phyloP scores from a whole-genome alignment of 1,140 invertebrate genomes.

The Ips nitidus region DNA sequence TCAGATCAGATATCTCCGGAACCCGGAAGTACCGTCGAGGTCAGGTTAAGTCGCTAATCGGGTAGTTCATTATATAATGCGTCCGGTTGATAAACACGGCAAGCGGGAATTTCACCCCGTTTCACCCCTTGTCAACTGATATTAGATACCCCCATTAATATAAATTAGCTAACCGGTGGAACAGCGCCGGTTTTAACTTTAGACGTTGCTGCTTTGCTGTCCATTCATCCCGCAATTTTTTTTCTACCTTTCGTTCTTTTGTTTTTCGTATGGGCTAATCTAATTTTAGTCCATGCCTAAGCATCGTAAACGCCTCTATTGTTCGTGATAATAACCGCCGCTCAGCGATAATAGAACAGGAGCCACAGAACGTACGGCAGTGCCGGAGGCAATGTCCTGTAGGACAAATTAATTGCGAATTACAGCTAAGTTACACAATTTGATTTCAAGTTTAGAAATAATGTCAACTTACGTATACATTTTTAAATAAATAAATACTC shows the following conservation, averaged over 20 bases:
- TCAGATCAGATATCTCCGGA: constrained; percentile 7
- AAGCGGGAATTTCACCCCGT: constrained; percentile 28
- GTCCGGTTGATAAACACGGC: constrained; percentile 46
- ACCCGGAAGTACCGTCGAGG: constrained; percentile 27
- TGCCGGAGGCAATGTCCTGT: neutral
- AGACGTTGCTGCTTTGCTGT: constrained; percentile 27
- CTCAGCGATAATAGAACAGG: constrained; percentile 8
- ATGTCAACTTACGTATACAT: too few species aligned
- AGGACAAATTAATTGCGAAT: too few species aligned
- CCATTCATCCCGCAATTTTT: constrained; percentile 33
- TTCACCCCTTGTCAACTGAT: constrained; percentile 43
- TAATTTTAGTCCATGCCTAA: constrained; percentile 32
- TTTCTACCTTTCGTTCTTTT: constrained; percentile 33
- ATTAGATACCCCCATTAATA: constrained; percentile 48
- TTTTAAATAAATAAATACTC: too few species aligned
- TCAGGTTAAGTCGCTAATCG: constrained; percentile 42
- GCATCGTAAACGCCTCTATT: constrained; percentile 31
- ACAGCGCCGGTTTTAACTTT: constrained; percentile 29
- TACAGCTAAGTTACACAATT: too few species aligned
- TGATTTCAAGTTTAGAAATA: too few species aligned
- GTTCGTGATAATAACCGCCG: constrained; percentile 23
- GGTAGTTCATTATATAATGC: constrained; percentile 45
- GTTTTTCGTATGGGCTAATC: constrained; percentile 37
- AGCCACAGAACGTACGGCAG: neutral
- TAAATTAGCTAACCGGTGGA: constrained; percentile 42